phyloP scores from a whole-genome alignment of 2,113 vertebrate genomes.

The Anolis sagrei region DNA sequence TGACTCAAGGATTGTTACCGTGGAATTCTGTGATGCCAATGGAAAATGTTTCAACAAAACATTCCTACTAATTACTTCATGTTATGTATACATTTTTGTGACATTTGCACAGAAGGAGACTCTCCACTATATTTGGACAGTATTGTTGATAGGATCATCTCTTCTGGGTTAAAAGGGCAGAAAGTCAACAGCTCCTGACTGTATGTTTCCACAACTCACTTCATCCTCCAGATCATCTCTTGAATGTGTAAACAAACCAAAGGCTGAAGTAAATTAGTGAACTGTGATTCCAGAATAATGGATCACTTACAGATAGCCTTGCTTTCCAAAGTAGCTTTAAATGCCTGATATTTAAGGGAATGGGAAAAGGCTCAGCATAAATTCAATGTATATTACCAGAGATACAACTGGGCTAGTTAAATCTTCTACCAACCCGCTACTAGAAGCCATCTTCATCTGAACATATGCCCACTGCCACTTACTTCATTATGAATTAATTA shows the following conservation, averaged over 20 bases:
- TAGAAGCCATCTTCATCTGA: background rate
- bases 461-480: background rate
- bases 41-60: background rate
- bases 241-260: slow-evolving; percentile 20
- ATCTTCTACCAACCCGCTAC: background rate
- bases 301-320: background rate
- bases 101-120: background rate
- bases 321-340: slow-evolving; percentile 6
- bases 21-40: background rate
- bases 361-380: background rate
- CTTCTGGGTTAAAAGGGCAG: background rate
- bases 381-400: background rate
- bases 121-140: background rate
- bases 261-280: slow-evolving; percentile 14
- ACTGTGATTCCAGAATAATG: background rate
- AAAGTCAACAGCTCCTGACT: background rate
- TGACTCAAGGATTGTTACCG: background rate
- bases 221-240: slow-evolving; percentile 5
- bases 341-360: background rate
- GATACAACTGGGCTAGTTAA: background rate
- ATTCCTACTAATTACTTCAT: background rate
- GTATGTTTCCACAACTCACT: background rate
- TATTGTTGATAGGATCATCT: background rate
- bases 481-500: background rate
- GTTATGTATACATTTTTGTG: background rate